phyloP scores from a whole-genome alignment of 1,140 invertebrate species.

The Tetramorium alpestre region DNA sequence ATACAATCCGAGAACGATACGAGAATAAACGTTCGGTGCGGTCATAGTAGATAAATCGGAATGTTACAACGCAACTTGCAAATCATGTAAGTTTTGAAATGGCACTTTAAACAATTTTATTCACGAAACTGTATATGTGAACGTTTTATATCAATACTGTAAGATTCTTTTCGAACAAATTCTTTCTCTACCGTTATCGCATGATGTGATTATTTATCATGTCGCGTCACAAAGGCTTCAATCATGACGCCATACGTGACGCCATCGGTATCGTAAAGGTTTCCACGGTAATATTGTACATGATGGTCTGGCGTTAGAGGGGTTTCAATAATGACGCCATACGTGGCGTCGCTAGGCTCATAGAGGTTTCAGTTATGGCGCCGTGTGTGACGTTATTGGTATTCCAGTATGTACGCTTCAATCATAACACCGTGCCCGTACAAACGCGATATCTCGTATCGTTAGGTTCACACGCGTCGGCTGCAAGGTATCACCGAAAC shows the following conservation, averaged over 20 bases:
- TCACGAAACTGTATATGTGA: neutral
- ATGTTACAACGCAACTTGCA: neutral
- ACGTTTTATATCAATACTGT: neutral
- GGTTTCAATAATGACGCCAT: slow-evolving; percentile 43
- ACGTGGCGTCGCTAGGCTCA: neutral
- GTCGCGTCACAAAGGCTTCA: neutral
- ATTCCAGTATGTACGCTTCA: neutral
- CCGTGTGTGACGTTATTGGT: neutral
- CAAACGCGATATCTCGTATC: slow-evolving; percentile 31
- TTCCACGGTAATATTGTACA: neutral
- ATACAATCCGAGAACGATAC: neutral
- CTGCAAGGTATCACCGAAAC: neutral
- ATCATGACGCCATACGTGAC: neutral
- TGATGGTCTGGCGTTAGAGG: neutral
- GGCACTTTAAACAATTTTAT: neutral
- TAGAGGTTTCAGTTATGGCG: slow-evolving; percentile 19
- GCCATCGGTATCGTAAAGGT: slow-evolving; percentile 3
- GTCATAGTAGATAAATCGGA: neutral
- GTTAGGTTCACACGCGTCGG: neutral
- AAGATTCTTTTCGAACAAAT: neutral
- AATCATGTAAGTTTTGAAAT: neutral
- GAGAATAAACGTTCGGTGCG: neutral
- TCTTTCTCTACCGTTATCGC: neutral
- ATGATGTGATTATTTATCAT: neutral
- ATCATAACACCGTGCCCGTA: neutral